Conservation (phyloP, 1,140 invertebrate species). For the Conopomorpha cramerella region DNA sequence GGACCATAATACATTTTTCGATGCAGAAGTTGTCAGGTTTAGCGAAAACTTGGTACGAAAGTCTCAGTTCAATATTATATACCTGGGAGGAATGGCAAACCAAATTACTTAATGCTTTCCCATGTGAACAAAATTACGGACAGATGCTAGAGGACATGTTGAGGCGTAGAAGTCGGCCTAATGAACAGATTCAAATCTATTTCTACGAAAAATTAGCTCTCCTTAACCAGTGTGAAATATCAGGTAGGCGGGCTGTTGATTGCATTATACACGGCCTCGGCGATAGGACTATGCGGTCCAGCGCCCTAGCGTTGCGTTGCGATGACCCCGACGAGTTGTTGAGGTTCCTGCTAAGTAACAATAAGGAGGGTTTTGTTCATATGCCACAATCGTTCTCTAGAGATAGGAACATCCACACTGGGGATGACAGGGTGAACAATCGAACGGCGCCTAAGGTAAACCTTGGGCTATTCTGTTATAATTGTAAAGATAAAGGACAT, state of each 20-base stretch:
- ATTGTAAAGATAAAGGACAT: conserved; percentile 11
- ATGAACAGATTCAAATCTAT: conserved; percentile 2
- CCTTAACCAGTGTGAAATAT: conserved; percentile 2
- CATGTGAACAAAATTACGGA: conserved; percentile 7
- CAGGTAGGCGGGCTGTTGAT: conserved; percentile 3
- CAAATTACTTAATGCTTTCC: conserved; percentile 4
- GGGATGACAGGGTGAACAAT: too few relatives aligned
- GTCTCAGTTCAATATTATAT: conserved; percentile 3
- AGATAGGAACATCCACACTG: too few relatives aligned
- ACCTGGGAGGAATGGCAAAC: conserved; percentile 7
- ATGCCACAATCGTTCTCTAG: neutral
- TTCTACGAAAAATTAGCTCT: conserved; percentile 4
- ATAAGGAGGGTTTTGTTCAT: neutral
- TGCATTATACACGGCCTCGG: conserved; percentile 6
- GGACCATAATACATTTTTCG: conserved; percentile 4
- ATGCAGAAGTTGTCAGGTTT: conserved; percentile 5
- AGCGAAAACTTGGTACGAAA: conserved; percentile 8
- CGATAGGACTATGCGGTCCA: conserved; percentile 4
- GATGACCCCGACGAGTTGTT: conserved; percentile 3
- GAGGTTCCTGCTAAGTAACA: conserved; percentile 5
- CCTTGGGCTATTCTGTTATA: conserved; percentile 5
- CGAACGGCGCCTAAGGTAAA: too few relatives aligned
- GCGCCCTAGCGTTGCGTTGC: conserved; percentile 4
- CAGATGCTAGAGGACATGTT: conserved; percentile 5
- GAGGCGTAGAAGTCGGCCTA: neutral